These are phyloP conservation scores for Porites cylindrica DNA, from an alignment of 92 coral and sea anemone genomes.

Conservation along the genomic window DNA sequence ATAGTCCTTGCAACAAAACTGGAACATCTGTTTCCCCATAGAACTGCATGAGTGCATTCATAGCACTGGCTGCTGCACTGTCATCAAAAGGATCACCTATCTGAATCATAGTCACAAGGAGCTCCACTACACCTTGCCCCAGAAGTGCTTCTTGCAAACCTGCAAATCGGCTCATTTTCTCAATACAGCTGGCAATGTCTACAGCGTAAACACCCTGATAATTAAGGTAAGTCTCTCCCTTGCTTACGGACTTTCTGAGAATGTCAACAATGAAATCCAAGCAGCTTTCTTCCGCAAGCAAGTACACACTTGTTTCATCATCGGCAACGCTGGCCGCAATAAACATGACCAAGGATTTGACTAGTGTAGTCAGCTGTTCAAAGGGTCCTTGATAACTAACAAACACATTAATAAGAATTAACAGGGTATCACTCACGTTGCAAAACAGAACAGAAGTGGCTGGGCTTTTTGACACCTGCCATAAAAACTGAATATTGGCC, in stretches of 20 bases:
- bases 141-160: slow-evolving; percentile 34
- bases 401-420: slow-evolving; percentile 19
- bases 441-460: background rate
- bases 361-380: slow-evolving; percentile 28
- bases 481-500: slow-evolving; percentile 21
- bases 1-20: slow-evolving; percentile 32
- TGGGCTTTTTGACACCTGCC: slow-evolving; percentile 21
- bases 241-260: slow-evolving; percentile 19
- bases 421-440: slow-evolving; percentile 10
- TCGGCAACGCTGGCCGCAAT: slow-evolving; percentile 21
- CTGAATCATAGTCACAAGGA: slow-evolving; percentile 42
- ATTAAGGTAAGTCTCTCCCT: slow-evolving; percentile 12
- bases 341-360: slow-evolving; percentile 1
- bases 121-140: slow-evolving; percentile 26
- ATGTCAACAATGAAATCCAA: slow-evolving; percentile 6
- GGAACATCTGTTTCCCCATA: slow-evolving; percentile 2
- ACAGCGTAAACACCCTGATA: slow-evolving; percentile 28
- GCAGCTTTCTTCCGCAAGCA: slow-evolving; percentile 31
- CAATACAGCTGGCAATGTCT: slow-evolving; percentile 25
- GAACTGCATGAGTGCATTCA: slow-evolving; percentile 3
- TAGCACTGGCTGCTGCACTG: slow-evolving; percentile 29
- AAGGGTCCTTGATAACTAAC: slow-evolving; percentile 31
- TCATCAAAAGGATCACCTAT: slow-evolving; percentile 41
- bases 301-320: slow-evolving; percentile 26
- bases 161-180: slow-evolving; percentile 16